Percentiles rank a stretch among this genome's conserved stretches.
Evolutionary conservation across 2,113 vertebrate genomes (phyloP).

Genomic region (Synodontis membranacea): DNA sequence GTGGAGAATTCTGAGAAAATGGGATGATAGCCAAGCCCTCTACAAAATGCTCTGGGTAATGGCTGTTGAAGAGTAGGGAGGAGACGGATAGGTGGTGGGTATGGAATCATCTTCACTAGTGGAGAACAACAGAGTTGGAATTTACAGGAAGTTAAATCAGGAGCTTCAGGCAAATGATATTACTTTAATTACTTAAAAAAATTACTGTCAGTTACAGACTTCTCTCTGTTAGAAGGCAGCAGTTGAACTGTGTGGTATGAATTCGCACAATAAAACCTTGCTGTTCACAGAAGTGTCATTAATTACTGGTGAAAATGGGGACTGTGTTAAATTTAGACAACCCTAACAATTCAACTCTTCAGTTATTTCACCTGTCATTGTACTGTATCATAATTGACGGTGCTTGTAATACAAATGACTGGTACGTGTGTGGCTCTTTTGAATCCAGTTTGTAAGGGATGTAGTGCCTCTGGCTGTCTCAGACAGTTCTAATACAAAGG

Average conservation of each 20-base stretch:
- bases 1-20: neutral
- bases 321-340: neutral
- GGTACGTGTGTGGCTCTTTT: neutral
- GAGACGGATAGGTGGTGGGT: neutral
- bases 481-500: neutral
- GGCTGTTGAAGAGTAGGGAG: neutral
- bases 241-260: neutral
- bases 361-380: neutral
- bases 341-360: neutral
- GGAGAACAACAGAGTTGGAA: neutral
- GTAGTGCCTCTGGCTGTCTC: neutral
- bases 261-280: neutral
- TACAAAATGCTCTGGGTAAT: neutral
- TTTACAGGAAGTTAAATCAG: neutral
- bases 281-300: neutral
- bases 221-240: neutral
- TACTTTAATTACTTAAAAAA: neutral
- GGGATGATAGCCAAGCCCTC: neutral
- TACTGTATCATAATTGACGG: neutral
- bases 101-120: neutral
- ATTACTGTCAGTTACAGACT: neutral
- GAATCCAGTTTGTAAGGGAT: neutral
- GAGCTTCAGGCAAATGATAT: neutral
- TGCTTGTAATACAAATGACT: neutral
- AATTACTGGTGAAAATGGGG: neutral